phyloP scores from a whole-genome alignment of 2,797 vertebrate species.

The Brachyalestes nurse region DNA sequence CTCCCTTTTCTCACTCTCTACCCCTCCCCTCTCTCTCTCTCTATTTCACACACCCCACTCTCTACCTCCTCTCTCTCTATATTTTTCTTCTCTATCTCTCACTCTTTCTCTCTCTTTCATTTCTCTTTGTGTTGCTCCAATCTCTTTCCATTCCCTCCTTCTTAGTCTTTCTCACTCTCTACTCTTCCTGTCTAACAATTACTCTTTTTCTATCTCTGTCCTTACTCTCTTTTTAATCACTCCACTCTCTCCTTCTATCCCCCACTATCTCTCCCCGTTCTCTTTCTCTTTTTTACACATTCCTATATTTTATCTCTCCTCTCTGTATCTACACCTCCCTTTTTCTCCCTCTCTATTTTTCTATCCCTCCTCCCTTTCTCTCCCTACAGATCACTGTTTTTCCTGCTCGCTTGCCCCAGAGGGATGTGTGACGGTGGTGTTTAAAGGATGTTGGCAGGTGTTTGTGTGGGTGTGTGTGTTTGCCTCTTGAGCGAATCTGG shows the following conservation, averaged over 20 bases:
- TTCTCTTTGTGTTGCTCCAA: too few relatives aligned
- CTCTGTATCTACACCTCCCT: background rate
- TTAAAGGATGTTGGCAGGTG: too few relatives aligned
- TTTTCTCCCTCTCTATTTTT: background rate
- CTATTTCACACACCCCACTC: background rate
- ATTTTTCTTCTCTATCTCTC: background rate
- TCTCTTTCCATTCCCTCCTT: background rate
- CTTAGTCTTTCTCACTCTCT: too few relatives aligned
- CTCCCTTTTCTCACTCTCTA: accelerated
- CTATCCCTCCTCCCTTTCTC: background rate
- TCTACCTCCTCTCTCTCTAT: background rate
- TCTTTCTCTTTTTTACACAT: background rate
- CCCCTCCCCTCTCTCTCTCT: background rate
- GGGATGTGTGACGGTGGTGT: too few relatives aligned
- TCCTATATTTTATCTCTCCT: background rate
- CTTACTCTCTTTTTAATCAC: too few relatives aligned
- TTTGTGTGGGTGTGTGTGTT: too few relatives aligned
- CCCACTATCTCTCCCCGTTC: background rate
- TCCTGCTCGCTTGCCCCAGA: background rate
- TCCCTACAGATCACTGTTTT: background rate
- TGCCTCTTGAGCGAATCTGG: too few relatives aligned
- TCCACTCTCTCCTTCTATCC: background rate
- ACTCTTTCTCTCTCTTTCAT: too few relatives aligned
- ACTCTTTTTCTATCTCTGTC: background rate
- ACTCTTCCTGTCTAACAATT: too few relatives aligned